phyloP scores from a whole-genome alignment of 1,140 invertebrate species.

The Zaprionus davidi region DNA sequence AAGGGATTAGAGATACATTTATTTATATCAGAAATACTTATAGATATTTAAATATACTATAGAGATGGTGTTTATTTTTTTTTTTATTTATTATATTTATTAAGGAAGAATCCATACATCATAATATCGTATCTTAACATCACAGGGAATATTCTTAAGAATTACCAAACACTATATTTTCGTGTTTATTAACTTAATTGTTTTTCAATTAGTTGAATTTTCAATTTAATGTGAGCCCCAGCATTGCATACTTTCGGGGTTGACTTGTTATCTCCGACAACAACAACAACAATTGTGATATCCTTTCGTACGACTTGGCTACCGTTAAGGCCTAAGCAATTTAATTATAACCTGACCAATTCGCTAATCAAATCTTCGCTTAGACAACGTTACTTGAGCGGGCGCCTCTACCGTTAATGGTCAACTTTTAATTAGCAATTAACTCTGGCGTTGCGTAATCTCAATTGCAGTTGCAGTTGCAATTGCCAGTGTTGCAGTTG shows the following conservation, averaged over 20 bases:
- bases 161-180: no score
- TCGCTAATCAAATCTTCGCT: conserved; percentile 34
- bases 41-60: no score
- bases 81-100: no score
- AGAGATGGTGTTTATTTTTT: no score
- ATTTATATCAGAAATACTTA: no score
- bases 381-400: conserved; percentile 48
- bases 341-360: conserved; percentile 27
- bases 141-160: no score
- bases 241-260: conserved; percentile 20
- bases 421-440: conserved; percentile 61
- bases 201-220: background rate
- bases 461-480: conserved; percentile 20
- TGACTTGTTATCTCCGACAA: conserved; percentile 30
- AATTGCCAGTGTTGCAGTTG: conserved; percentile 9
- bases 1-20: no score
- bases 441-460: conserved; percentile 50
- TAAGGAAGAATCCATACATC: no score
- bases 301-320: background rate
- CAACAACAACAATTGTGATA: conserved; percentile 38
- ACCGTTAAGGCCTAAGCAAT: conserved; percentile 20
- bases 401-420: conserved; percentile 40
- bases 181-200: no score
- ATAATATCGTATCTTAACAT: no score
- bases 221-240: background rate